Conservation (phyloP, 1,140 invertebrate species). For the Bombus haemorrhoidalis region DNA sequence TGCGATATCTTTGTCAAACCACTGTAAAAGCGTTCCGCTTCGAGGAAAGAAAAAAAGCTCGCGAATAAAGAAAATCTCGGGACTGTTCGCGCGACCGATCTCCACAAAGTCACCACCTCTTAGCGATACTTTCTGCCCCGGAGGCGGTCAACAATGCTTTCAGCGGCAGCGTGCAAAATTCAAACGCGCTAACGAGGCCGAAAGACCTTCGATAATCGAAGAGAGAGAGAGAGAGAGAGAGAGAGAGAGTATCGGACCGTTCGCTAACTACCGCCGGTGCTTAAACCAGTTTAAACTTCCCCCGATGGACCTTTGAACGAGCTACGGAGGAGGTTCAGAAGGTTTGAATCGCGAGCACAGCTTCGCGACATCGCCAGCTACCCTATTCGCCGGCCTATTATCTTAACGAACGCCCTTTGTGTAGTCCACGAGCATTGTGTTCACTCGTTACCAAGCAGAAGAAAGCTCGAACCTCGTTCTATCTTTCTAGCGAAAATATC, state of each 20-base stretch:
- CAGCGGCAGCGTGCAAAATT: slow-evolving; percentile 35
- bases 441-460: neutral
- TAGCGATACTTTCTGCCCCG: too few species aligned
- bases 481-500: neutral
- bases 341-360: neutral
- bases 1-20: neutral
- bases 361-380: neutral
- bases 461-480: neutral
- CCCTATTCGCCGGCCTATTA: slow-evolving; percentile 23
- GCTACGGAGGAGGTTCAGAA: too few species aligned
- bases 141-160: slow-evolving; percentile 27
- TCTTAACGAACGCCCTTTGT: slow-evolving; percentile 47
- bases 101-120: neutral
- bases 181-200: slow-evolving; percentile 31
- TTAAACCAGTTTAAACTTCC: slow-evolving; percentile 42
- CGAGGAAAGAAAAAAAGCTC: neutral
- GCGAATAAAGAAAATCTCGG: neutral
- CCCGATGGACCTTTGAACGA: slow-evolving; percentile 1
- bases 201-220: slow-evolving; percentile 41
- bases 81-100: neutral
- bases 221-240: neutral
- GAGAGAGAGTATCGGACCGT: slow-evolving; percentile 18
- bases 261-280: slow-evolving; percentile 28
- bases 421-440: slow-evolving; percentile 16
- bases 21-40: neutral